A percentile compares a stretch with the other conserved stretches of the same genome.
phyloP scores from a whole-genome alignment of 2,888 invertebrate species.

The Drosophila paranaensis region DNA sequence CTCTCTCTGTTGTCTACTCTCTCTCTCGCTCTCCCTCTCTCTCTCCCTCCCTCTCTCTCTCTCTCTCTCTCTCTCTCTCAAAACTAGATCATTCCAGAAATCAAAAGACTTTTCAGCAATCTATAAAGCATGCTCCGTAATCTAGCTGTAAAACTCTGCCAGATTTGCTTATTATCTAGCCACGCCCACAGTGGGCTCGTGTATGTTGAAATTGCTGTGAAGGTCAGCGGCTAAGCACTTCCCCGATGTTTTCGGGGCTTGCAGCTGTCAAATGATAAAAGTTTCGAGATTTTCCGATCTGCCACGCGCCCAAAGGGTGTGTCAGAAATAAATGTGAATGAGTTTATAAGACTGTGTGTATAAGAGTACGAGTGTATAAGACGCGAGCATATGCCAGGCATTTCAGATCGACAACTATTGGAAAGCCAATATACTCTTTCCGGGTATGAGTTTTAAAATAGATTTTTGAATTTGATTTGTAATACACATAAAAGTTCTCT shows the following conservation, averaged over 20 bases:
- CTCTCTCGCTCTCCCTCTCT: too few species aligned
- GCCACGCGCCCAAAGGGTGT: constrained; percentile 2
- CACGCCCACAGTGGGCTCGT: not conserved
- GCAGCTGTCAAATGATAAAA: not conserved
- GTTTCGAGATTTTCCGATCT: not conserved
- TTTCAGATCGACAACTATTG: too few species aligned
- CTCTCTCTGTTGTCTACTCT: too few species aligned
- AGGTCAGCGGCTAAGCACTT: not conserved
- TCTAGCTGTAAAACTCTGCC: not conserved
- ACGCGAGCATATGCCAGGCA: too few species aligned
- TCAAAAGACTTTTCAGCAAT: not conserved
- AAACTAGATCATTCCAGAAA: not conserved
- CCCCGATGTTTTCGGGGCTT: not conserved
- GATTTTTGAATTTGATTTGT: too few species aligned
- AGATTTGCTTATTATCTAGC: not conserved
- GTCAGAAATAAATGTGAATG: not conserved
- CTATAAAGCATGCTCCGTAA: not conserved
- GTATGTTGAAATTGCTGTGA: not conserved
- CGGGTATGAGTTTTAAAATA: too few species aligned
- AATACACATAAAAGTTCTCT: too few species aligned
- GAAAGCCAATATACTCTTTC: too few species aligned
- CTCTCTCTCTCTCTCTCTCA: too few species aligned
- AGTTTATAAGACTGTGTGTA: not conserved
- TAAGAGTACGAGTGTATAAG: too few species aligned
- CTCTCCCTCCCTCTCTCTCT: too few species aligned